These are phyloP conservation scores for Nephrotoma guestfalica DNA, from an alignment of 2,888 invertebrate species.

Conservation along the genomic window DNA sequence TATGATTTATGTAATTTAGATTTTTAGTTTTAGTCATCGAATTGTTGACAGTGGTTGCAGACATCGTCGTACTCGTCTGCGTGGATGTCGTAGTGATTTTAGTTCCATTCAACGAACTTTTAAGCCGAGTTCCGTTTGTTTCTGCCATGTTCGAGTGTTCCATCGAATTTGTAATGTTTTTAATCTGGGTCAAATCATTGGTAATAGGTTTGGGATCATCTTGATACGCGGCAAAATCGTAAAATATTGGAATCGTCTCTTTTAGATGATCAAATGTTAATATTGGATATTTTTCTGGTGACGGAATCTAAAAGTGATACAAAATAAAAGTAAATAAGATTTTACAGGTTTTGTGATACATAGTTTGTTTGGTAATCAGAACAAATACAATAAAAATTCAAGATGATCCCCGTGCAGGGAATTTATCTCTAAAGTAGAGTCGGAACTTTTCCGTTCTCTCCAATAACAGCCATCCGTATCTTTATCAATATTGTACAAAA, in stretches of 20 bases:
- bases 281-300: not conserved
- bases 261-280: not conserved
- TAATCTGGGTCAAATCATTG: not conserved
- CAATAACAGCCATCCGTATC: too few relatives aligned
- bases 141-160: not conserved
- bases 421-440: too few relatives aligned
- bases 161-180: not conserved
- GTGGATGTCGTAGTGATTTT: not conserved
- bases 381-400: too few relatives aligned
- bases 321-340: not conserved
- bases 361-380: too few relatives aligned
- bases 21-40: not conserved
- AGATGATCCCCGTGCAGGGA: too few relatives aligned
- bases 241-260: not conserved
- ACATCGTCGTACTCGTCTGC: not conserved
- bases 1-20: constrained; percentile 1
- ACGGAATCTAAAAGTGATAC: not conserved
- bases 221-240: not conserved
- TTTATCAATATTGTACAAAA: too few relatives aligned
- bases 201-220: not conserved
- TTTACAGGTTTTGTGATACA: not conserved
- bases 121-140: not conserved
- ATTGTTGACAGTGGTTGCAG: not conserved
- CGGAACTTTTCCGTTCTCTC: too few relatives aligned
- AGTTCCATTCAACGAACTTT: not conserved